Base-by-base conservation (phyloP, 2,797 vertebrate genomes). In the Bufotes viridis region DNA sequence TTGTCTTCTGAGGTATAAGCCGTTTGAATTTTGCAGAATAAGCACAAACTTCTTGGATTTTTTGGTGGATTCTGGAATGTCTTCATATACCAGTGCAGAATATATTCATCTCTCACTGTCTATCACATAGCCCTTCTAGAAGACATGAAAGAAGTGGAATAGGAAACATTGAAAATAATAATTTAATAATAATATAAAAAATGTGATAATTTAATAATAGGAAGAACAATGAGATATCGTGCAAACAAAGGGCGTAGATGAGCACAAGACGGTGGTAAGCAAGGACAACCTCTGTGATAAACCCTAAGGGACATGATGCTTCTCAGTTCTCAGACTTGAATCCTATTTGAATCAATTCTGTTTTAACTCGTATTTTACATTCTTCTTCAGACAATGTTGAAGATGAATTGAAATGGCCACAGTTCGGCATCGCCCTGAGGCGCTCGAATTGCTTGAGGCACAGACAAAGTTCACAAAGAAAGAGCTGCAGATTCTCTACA, bases 401-500 rank as follows among this genome's bases (percentile, higher is more conserved):
- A 96, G 98, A 99, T 97, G 98, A 99, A 92, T 95, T 99, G 92
- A 99, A 93, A 96, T 97, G 90, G 98, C 98, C 22, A 96, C 97
- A 0, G 97, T 98, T 86, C 97, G 98, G 90, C 98, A 99, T 93
- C 97, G 98, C 91, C 98, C 98, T 1, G 98, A 99, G 93, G 97
- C 96, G 86, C 94, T 99, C 90, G 97, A 99, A 88, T 95, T 98
- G 87, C 96, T 99, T 88, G 98, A 99, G 93, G 96, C 97, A 81
- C 98, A 98, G 94, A 98, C 97, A 57, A 97, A 96, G 84, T 99
- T 99, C 93, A 97, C 97, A 89, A 98, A 98, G 92, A 99, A 99
- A 93, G 98, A 99, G 93, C 97, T 99, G 10, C 98, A 99, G 95
- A 98, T 99, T 92, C 96, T 99, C 4, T 99, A 99, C 92, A 95